These are phyloP conservation scores for Vollenhovia emeryi DNA, from an alignment of 1,140 invertebrate genomes.

Conservation along the genomic window DNA sequence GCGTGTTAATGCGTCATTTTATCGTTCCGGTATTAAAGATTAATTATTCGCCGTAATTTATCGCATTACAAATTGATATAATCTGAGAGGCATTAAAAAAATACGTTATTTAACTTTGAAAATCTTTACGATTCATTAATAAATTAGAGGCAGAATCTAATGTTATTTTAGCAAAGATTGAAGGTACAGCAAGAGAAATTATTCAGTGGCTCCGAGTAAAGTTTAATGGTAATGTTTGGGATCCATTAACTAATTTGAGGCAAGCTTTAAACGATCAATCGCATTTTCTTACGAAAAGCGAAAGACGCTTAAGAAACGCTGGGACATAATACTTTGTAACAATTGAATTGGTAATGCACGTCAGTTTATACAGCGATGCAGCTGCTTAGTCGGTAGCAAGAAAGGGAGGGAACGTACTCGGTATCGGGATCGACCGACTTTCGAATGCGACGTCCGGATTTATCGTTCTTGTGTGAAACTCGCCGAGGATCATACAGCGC, in stretches of 20 bases:
- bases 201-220: neutral
- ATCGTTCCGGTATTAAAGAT: neutral
- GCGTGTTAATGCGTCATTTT: conserved; percentile 9
- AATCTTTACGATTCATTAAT: neutral
- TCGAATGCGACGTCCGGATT: conserved; percentile 46
- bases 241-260: conserved; percentile 7
- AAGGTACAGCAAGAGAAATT: neutral
- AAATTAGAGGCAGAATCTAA: neutral
- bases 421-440: conserved; percentile 42
- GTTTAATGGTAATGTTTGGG: neutral
- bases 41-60: neutral
- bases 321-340: conserved; percentile 54
- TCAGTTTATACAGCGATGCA: conserved; percentile 44
- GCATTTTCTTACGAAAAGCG: conserved; percentile 2
- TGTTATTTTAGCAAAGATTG: neutral
- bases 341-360: conserved; percentile 55
- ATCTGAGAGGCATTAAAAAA: neutral
- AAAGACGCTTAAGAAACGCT: conserved; percentile 29
- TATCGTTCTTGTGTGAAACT: conserved; percentile 54
- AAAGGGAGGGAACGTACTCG: neutral
- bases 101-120: neutral
- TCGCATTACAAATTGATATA: neutral
- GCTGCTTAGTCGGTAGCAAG: conserved; percentile 37
- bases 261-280: neutral
- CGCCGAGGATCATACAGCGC: conserved; percentile 41